These are phyloP conservation scores for Calcarius ornatus DNA, from an alignment of 2,113 vertebrate genomes.

Conservation along the genomic window DNA sequence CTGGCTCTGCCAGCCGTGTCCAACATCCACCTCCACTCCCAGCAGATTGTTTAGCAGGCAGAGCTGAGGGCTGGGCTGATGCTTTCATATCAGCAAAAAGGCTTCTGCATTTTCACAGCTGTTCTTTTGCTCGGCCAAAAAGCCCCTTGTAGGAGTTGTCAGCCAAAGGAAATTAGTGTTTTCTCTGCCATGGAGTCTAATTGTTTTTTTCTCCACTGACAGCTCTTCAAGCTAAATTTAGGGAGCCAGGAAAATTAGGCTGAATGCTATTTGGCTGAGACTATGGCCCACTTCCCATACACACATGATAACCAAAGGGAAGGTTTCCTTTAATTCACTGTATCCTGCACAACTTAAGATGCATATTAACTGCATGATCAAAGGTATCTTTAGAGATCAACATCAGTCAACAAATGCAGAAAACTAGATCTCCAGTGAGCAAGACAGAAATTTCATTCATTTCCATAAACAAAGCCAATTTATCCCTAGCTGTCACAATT, in stretches of 20 bases:
- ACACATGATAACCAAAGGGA: neutral
- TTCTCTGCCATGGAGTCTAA: conserved; percentile 33
- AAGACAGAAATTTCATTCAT: neutral
- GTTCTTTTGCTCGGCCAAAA: neutral
- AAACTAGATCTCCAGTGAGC: neutral
- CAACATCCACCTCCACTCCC: neutral
- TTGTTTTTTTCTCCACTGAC: conserved; percentile 30
- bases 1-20: neutral
- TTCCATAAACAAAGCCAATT: neutral
- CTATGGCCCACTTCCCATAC: neutral
- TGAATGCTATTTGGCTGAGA: neutral
- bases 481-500: neutral
- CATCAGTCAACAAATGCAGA: neutral
- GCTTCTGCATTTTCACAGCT: neutral
- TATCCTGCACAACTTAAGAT: neutral
- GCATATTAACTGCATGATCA: neutral
- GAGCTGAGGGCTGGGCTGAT: neutral
- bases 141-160: neutral
- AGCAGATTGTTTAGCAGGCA: neutral
- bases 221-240: conserved; percentile 51
- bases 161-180: conserved; percentile 49
- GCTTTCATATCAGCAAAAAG: neutral
- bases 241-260: conserved; percentile 13
- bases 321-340: neutral
- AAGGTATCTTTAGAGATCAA: neutral